A percentile compares a stretch with the other conserved stretches of the same genome.
Evolutionary conservation across 2,113 vertebrate genomes (phyloP).

Genomic region (Lagopus leucura): DNA sequence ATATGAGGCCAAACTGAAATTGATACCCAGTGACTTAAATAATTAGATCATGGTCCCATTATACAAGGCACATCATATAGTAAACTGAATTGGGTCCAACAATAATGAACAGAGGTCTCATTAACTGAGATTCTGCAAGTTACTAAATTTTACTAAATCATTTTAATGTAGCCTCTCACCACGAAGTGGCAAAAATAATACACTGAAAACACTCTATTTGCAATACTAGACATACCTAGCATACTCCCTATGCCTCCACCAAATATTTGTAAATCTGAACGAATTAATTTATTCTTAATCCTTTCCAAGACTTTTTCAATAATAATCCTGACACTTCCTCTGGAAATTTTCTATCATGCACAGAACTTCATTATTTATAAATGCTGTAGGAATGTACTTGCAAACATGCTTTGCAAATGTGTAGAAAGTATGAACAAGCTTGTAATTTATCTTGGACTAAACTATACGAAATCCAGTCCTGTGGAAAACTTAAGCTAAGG

Average conservation of each 20-base stretch:
- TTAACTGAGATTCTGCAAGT: constrained; percentile 40
- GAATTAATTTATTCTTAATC: constrained; percentile 9
- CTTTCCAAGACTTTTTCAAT: background rate
- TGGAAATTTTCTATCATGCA: constrained; percentile 20
- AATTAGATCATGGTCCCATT: constrained; percentile 45
- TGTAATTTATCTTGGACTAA: background rate
- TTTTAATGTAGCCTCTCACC: constrained; percentile 48
- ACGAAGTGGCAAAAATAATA: constrained; percentile 58
- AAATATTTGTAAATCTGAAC: constrained; percentile 44
- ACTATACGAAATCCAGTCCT: background rate
- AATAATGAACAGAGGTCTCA: constrained; percentile 50
- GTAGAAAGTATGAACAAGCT: background rate
- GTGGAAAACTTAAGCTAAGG: background rate
- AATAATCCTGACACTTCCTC: background rate
- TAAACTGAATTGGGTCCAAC: constrained; percentile 13
- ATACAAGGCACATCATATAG: background rate
- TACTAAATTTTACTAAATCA: constrained; percentile 57
- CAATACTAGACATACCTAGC: constrained; percentile 19
- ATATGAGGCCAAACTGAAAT: background rate
- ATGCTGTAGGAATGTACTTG: background rate
- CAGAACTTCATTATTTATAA: background rate
- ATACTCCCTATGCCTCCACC: constrained; percentile 7
- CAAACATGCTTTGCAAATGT: background rate
- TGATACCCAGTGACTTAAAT: constrained; percentile 14
- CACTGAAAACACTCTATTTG: constrained; percentile 47